Percentiles rank a stretch among this genome's conserved stretches.
These are phyloP conservation scores for Nephrotoma flavescens DNA, from an alignment of 2,888 invertebrate genomes.

Conservation along the genomic window DNA sequence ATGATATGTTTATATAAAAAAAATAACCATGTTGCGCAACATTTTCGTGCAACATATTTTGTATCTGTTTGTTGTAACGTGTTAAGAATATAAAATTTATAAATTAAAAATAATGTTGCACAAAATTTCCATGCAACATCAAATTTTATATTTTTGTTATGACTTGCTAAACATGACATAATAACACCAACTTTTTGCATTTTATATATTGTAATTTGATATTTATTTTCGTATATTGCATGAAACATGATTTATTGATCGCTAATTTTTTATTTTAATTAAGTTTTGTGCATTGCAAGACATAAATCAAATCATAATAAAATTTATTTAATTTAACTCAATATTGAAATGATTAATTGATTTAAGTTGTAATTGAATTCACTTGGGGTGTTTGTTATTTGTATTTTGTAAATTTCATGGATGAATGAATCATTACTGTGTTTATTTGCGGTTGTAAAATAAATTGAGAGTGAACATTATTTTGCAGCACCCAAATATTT, in stretches of 20 bases:
- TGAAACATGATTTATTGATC: background rate
- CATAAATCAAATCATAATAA: background rate
- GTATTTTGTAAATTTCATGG: background rate
- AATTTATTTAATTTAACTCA: background rate
- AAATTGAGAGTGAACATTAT: background rate
- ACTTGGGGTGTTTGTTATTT: background rate
- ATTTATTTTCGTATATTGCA: background rate
- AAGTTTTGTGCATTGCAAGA: background rate
- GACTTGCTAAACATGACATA: background rate
- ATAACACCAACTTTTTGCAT: background rate
- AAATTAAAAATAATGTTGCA: background rate
- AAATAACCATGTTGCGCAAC: no score
- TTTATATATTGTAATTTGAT: background rate
- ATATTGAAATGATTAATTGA: background rate
- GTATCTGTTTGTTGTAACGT: no score
- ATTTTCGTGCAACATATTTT: no score
- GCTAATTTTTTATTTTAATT: background rate
- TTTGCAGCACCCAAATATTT: background rate
- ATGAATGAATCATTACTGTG: background rate
- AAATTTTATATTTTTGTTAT: background rate
- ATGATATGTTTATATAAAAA: no score
- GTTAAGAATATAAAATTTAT: background rate
- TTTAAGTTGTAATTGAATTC: background rate
- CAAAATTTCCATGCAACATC: background rate
- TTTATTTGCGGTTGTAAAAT: background rate